These are phyloP conservation scores for Camponotus floridanus DNA, from an alignment of 1,140 invertebrate genomes.

Conservation along the genomic window DNA sequence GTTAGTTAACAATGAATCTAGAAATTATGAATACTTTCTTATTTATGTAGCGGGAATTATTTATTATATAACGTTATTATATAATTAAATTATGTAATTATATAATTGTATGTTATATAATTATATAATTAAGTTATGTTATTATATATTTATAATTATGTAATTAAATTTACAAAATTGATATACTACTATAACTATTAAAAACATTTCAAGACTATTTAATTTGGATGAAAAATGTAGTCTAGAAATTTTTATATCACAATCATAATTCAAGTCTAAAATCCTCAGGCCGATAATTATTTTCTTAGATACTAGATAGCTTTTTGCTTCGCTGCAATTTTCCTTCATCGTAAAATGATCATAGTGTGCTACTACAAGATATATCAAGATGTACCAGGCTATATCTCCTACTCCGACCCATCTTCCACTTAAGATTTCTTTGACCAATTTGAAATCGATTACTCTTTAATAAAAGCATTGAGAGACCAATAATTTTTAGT, in stretches of 20 bases:
- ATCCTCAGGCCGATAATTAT: neutral
- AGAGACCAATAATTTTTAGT: neutral
- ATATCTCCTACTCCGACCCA: neutral
- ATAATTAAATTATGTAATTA: too few species aligned
- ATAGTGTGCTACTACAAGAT: neutral
- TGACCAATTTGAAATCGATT: neutral
- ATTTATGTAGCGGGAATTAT: neutral
- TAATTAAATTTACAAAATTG: neutral
- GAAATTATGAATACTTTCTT: neutral
- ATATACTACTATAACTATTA: neutral
- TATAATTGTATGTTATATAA: too few species aligned
- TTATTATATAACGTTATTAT: neutral
- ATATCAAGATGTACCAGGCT: neutral
- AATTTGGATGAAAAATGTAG: neutral
- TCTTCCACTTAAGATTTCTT: neutral
- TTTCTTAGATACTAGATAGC: neutral
- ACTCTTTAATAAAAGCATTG: slow-evolving; percentile 9
- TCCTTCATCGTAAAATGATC: neutral
- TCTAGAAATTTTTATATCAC: neutral
- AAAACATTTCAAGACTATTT: neutral
- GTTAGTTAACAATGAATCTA: neutral
- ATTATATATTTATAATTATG: too few species aligned
- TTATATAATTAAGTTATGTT: too few species aligned
- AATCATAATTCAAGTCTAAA: neutral
- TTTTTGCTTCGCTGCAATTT: neutral